Evolutionary conservation across 2,797 vertebrate genomes (phyloP), one percentile per base, ranked within the genome.

Genomic region (Pterois miles): DNA sequence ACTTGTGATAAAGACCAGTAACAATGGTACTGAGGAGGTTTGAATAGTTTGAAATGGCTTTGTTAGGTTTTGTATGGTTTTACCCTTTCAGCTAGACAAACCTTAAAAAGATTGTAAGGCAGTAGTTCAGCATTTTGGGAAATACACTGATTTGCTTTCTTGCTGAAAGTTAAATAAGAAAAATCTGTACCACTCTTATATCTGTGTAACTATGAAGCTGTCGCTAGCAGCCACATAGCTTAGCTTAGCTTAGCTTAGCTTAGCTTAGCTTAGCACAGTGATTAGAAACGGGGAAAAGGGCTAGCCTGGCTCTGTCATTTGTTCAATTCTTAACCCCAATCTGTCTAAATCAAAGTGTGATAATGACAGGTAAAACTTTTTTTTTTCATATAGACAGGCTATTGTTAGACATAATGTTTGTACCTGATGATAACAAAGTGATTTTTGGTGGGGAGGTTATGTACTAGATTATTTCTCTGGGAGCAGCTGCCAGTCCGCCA

Each of bases 1-100:
- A 23, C 43, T 75, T 60, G 56, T 48, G 36, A 66, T 66, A 23
- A 73, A 71, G 57, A 71, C 53, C 18, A 54, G 46, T 13, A 62
- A 75, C 46, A 63, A 10, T 54, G 56, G 57, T 60, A n/a, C n/a
- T n/a, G n/a, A n/a, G n/a, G n/a, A n/a, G n/a, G n/a, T n/a, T n/a
- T n/a, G n/a, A n/a, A n/a, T n/a, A n/a, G n/a, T n/a, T n/a, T n/a
- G n/a, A n/a, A n/a, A n/a, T n/a, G n/a, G n/a, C n/a, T n/a, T n/a
- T n/a, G n/a, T n/a, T n/a, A n/a, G n/a, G n/a, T n/a, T n/a, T n/a
- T n/a, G n/a, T n/a, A n/a, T 23, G 56, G 7, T 29, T 73, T 56
- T 40, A 14, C 13, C 4, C 4, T 5, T 50, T 74, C 12, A 71
- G 31, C 3, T 0, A 0, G 18, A 22, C 8, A 18, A 56, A 59